Conservation (phyloP, 2,113 vertebrate genomes). For the Tinamus guttatus region DNA sequence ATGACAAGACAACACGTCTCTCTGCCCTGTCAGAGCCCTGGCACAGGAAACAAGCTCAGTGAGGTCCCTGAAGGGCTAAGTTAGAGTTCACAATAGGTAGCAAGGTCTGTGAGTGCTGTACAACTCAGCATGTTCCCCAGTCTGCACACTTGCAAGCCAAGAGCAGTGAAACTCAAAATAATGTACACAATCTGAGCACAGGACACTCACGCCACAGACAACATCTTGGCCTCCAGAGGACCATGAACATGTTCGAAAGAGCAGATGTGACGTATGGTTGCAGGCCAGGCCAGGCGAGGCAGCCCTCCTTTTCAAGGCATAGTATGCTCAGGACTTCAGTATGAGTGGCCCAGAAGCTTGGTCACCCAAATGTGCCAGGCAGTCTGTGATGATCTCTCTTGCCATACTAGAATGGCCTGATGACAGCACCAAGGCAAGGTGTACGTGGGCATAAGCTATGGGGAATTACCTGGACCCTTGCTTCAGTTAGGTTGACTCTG, state of each 20-base stretch:
- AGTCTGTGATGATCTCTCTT: background rate
- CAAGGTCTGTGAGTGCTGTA: background rate
- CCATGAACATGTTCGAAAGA: background rate
- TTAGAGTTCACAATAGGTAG: background rate
- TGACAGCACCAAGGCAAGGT: background rate
- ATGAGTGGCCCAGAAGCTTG: background rate
- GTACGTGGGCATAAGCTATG: background rate
- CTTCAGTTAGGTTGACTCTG: conserved; percentile 96
- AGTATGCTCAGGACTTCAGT: rapidly evolving
- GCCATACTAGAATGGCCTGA: background rate
- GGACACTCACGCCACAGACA: background rate
- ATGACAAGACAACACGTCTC: background rate
- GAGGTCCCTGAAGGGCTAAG: background rate
- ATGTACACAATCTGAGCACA: background rate
- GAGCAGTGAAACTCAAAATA: background rate
- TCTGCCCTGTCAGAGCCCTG: background rate
- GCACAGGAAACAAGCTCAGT: rapidly evolving
- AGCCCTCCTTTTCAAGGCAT: background rate
- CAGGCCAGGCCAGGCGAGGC: background rate
- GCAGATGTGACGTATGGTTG: background rate
- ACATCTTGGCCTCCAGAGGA: rapidly evolving
- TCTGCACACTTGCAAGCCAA: background rate
- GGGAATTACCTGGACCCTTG: conserved; percentile 91
- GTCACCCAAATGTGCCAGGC: background rate
- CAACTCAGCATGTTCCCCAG: rapidly evolving